phyloP scores from a whole-genome alignment of 2,113 vertebrate genomes.

The Brienomyrus longianalis region DNA sequence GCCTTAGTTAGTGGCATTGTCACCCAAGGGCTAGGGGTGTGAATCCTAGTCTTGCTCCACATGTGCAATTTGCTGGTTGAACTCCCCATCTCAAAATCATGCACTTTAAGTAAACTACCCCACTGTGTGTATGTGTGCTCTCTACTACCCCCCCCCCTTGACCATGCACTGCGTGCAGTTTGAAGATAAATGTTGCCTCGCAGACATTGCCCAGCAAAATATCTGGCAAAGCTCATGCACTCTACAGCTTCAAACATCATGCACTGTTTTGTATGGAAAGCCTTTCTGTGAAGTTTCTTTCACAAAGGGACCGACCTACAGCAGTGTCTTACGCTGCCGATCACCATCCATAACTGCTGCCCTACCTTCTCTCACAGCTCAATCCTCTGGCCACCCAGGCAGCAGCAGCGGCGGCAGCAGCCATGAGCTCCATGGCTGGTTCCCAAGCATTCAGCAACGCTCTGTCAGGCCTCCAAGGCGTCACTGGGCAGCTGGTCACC shows the following conservation, averaged over 20 bases:
- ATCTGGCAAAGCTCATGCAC: not conserved
- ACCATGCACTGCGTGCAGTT: not conserved
- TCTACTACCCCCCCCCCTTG: not conserved
- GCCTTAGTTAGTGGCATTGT: not conserved
- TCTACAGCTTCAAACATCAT: not conserved
- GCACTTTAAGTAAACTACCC: not conserved
- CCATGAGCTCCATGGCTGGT: slow-evolving; percentile 87
- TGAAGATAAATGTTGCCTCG: not conserved
- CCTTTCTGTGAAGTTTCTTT: not conserved
- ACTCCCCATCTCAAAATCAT: not conserved
- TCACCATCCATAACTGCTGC: not conserved
- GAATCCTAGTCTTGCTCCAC: not conserved
- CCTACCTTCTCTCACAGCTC: slow-evolving; percentile 66
- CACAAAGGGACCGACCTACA: not conserved
- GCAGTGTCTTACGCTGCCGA: not conserved
- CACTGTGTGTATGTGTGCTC: not conserved
- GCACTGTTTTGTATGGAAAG: not conserved
- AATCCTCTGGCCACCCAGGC: slow-evolving; percentile 93
- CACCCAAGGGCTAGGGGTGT: not conserved
- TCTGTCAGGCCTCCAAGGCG: slow-evolving; percentile 90
- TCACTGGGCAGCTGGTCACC: slow-evolving; percentile 94
- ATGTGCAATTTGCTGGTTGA: not conserved
- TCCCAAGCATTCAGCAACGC: slow-evolving; percentile 92
- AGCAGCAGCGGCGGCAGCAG: slow-evolving; percentile 80
- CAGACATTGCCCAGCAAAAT: not conserved